Conservation (phyloP, 2,797 vertebrate genomes). For the Myotis pilosus region DNA sequence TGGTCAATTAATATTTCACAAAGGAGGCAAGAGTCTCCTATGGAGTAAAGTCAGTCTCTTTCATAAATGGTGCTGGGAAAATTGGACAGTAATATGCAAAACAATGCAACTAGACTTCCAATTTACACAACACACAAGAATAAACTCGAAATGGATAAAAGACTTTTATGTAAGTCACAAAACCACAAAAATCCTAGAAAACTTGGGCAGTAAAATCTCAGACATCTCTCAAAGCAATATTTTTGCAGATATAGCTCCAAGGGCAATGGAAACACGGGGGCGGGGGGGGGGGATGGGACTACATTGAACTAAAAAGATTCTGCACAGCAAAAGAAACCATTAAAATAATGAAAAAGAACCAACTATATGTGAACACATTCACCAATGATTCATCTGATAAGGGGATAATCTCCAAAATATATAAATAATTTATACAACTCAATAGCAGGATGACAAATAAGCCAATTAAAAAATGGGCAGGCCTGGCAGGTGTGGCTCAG, state of each 20-base stretch:
- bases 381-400: not conserved
- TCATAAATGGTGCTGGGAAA: not conserved
- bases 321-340: not conserved
- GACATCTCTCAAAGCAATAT: too few species aligned
- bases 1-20: too few species aligned
- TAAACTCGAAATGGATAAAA: too few species aligned
- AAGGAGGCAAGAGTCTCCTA: too few species aligned
- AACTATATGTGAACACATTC: not conserved
- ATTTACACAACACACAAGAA: not conserved
- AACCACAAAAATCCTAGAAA: too few species aligned
- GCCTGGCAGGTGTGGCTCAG: not conserved
- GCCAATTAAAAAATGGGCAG: not conserved
- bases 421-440: not conserved
- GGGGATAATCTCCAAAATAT: not conserved
- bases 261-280: not conserved
- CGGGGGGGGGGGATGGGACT: not conserved
- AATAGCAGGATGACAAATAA: not conserved
- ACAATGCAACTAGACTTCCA: not conserved
- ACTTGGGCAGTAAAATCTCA: too few species aligned
- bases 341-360: not conserved
- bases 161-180: too few species aligned
- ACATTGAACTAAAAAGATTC: not conserved
- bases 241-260: not conserved
- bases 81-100: not conserved
- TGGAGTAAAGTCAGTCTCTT: not conserved